Evolutionary conservation across 2,113 vertebrate genomes (phyloP), one percentile per base, ranked within the genome.

Genomic region (Merops nubicus): DNA sequence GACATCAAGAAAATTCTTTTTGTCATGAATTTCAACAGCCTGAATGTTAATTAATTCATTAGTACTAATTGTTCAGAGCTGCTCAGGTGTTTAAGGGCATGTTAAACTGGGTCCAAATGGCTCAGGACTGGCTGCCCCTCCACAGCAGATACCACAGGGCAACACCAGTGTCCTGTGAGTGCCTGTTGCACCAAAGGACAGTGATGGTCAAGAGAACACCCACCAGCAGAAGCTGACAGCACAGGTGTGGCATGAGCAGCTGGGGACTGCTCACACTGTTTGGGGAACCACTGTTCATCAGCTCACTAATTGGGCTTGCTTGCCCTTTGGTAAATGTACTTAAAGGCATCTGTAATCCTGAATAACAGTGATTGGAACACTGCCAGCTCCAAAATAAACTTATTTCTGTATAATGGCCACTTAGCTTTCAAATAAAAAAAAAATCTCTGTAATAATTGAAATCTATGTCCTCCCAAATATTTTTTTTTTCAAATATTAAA

Each of bases 401-500:
- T 43, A 36, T 34, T 69, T 50, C 45, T 5, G 2, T 50, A 33
- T 21, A 57, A 63, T 2, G 10, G 6, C 11, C 23, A 33, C 23
- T 54, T 54, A 38, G 8, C 3, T 36, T 38, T 47, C 25, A 62
- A 0, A 0, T 21, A 62, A 0, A 0, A 12, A 11, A 81, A 36
- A 62, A 86, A 53, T 22, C 19, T 5, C 26, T 50, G 16, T 22
- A 12, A 34, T 42, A 59, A 68, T 1, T 34, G 16, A 74, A 74
- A 80, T 38, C 28, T 3, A n/a, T 38, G 19, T 45, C 28, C 33
- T 40, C 25, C 12, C 34, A 50, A 67, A 16, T 36, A 34, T 53
- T 50, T 54, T 47, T 60, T 60, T 53, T 70, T 33, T 8, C 12
- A 48, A 57, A 36, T 76, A 59, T 34, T 83, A n/a, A 50, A 51